These are phyloP conservation scores for Parazoanthus darwini DNA, from an alignment of 92 coral and sea anemone species.

Conservation along the genomic window DNA sequence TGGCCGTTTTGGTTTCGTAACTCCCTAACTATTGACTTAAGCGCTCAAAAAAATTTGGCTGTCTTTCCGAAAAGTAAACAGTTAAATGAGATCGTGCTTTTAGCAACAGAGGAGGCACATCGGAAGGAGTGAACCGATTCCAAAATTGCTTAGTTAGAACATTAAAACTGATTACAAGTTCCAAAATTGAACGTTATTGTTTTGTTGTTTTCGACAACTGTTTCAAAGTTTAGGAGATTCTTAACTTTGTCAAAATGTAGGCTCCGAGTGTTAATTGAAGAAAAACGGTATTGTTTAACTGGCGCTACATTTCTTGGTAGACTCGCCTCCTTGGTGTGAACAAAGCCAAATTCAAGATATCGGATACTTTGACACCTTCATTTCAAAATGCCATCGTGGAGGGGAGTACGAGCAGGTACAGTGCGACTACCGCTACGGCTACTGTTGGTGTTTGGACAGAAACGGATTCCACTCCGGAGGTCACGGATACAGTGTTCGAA, in stretches of 20 bases:
- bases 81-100: too few relatives aligned
- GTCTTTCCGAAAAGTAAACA: too few relatives aligned
- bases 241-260: too few relatives aligned
- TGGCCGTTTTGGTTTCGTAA: too few relatives aligned
- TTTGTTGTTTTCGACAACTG: not conserved
- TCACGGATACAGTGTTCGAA: constrained; percentile 52
- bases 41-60: too few relatives aligned
- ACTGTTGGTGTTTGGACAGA: constrained; percentile 86
- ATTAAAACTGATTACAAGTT: not conserved
- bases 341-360: constrained; percentile 50
- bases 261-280: not conserved
- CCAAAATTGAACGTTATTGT: not conserved
- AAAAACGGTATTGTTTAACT: not conserved
- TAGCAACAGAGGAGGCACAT: too few relatives aligned
- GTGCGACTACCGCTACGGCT: constrained; percentile 84
- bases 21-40: too few relatives aligned
- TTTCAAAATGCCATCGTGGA: constrained; percentile 54
- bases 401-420: constrained; percentile 59
- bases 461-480: constrained; percentile 74
- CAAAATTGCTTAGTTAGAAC: too few relatives aligned
- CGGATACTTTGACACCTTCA: constrained; percentile 60
- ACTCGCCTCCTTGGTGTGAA: constrained; percentile 24
- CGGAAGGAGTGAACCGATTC: too few relatives aligned
- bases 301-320: not conserved
- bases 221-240: not conserved